Percentiles rank a stretch among this genome's conserved stretches.
Conservation (phyloP, 2,888 invertebrate genomes). For the Phorcus lineatus region DNA sequence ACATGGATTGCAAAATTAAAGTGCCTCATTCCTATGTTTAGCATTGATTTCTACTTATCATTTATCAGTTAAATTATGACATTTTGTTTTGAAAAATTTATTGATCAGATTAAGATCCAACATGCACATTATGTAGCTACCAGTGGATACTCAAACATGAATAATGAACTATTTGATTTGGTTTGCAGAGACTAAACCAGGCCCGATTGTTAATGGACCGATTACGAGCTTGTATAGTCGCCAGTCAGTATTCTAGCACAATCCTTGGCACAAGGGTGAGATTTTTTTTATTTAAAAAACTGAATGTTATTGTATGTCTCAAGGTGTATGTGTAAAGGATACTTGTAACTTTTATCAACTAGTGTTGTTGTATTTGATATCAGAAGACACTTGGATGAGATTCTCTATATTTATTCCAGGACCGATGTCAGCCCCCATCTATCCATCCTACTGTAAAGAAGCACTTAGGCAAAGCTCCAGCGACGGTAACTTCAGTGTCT, state of each 20-base stretch:
- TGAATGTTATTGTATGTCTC: neutral
- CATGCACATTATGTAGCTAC: no score
- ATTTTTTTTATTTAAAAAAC: neutral
- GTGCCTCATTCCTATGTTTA: neutral
- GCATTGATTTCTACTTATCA: neutral
- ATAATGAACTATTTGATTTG: no score
- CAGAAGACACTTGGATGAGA: neutral
- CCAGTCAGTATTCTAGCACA: slow-evolving; percentile 59
- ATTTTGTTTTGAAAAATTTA: no score
- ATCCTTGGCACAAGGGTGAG: neutral
- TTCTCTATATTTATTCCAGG: slow-evolving; percentile 34
- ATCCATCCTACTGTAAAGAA: slow-evolving; percentile 85
- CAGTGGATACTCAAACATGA: no score
- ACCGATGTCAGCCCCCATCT: slow-evolving; percentile 38
- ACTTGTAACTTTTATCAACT: no score
- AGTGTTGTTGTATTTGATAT: no score
- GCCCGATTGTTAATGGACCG: slow-evolving; percentile 66
- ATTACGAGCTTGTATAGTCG: slow-evolving; percentile 71
- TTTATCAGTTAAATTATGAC: neutral
- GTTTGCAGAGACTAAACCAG: slow-evolving; percentile 63
- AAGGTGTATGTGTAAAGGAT: no score
- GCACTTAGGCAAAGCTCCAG: slow-evolving; percentile 59
- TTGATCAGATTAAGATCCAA: no score
- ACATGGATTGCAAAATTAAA: neutral
- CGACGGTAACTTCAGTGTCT: neutral